A percentile compares a stretch with the other conserved stretches of the same genome.
Evolutionary conservation across 2,113 vertebrate genomes (phyloP).

Genomic region (Pedetes capensis): DNA sequence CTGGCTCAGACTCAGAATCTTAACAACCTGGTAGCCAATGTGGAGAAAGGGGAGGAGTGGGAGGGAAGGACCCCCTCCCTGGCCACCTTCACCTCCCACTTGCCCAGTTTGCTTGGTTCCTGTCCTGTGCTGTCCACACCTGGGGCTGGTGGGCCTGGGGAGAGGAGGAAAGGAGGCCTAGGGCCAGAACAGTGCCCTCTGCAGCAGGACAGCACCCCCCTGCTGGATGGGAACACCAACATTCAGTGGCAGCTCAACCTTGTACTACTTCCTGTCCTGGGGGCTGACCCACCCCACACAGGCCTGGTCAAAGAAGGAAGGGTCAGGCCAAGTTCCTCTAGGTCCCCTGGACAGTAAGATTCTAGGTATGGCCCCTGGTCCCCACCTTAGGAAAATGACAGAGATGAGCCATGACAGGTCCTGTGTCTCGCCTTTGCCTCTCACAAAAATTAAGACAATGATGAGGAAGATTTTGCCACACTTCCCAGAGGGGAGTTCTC

Average conservation of each 20-base stretch:
- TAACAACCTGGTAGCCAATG: not conserved
- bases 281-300: not conserved
- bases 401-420: not conserved
- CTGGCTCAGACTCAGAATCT: not conserved
- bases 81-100: not conserved
- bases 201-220: not conserved
- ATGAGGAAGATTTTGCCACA: not conserved
- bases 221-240: not conserved
- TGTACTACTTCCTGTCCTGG: not conserved
- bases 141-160: not conserved
- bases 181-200: not conserved
- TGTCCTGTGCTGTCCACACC: not conserved
- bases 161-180: not conserved
- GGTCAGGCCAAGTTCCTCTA: not conserved
- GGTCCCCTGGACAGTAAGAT: not conserved
- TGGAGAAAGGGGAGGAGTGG: not conserved
- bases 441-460: not conserved
- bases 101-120: not conserved
- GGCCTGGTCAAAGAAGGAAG: not conserved
- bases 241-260: not conserved
- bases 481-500: not conserved
- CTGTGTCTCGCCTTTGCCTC: not conserved
- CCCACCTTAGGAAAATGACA: not conserved
- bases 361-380: not conserved
- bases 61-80: no score